Conservation (phyloP, 1,140 invertebrate species). For the Schlechtendalia chinensis region DNA sequence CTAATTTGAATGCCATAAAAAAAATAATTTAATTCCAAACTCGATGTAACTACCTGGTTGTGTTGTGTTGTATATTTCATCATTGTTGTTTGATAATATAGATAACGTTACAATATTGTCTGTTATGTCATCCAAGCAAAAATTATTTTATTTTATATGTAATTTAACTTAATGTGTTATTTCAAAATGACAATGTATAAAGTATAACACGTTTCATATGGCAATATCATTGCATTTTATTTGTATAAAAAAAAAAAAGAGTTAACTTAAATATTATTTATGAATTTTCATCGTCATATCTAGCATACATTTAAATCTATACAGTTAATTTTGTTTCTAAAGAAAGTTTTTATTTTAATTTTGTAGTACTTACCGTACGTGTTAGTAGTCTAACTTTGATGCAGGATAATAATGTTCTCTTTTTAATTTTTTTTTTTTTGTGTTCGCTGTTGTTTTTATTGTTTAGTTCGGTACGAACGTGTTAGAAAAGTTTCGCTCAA, state of each 20-base stretch:
- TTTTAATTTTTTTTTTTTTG: not conserved
- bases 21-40: too few relatives aligned
- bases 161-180: too few relatives aligned
- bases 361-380: not conserved
- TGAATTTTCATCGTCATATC: not conserved
- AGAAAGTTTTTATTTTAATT: constrained; percentile 7
- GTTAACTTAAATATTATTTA: not conserved
- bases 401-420: constrained; percentile 11
- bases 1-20: too few relatives aligned
- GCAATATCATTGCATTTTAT: too few relatives aligned
- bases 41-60: too few relatives aligned
- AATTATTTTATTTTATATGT: too few relatives aligned
- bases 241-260: not conserved
- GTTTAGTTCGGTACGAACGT: not conserved
- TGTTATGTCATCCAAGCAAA: too few relatives aligned
- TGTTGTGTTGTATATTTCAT: too few relatives aligned
- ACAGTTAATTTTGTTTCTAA: not conserved
- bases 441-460: not conserved
- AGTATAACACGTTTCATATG: too few relatives aligned
- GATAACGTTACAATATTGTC: too few relatives aligned
- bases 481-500: not conserved
- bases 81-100: too few relatives aligned
- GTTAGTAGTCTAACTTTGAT: not conserved
- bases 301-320: not conserved
- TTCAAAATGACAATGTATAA: too few relatives aligned